Base-by-base conservation (phyloP, 2,797 vertebrate species). In the Acomys russatus region DNA sequence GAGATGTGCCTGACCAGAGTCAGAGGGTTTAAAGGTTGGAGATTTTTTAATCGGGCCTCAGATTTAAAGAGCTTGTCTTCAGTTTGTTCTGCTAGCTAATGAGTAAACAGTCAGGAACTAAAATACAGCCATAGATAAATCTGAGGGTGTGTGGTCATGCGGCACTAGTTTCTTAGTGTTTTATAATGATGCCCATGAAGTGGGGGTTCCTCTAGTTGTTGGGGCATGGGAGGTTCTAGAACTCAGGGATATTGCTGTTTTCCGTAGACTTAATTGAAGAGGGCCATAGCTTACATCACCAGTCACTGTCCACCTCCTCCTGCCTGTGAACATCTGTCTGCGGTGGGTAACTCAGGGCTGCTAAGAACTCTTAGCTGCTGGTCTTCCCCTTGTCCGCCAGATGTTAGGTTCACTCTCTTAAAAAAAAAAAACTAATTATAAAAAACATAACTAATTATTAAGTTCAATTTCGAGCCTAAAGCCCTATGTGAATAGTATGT, bases 401-500 rank as follows among this genome's bases (percentile, higher is more conserved):
- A 80, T 8, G 23, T 79, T 84, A 66, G 33, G 33, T 78, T 92
- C 7, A 18, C 38, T 51, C 64, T 86, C 49, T 66, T 64, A 1
- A 94, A 51, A 94, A 51, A 85, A 78, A 91, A 51, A 87, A 92
- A 82, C 35, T 68, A 64, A 20, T 76, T 49, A 63, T 44, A 66
- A 94, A 49, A 84, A 80, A 89, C 23, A 49, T 87, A 90, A 84
- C 44, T 71, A 74, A 20, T 49, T 76, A n/a, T 23, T 49, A n/a
- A 63, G 28, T 33, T 14, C 14, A 1, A 7, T 85, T 90, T 14
- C 14, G 49, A 59, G 59, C 70, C 64, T 76, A 74, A 91, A 85
- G 44, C 6, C 20, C n/a, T 49, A 44, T 25, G 9, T 80, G 63
- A 38, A 3, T 22, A 6, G 11, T 76, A 10, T 49, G 54, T 66